Percentiles rank a stretch among this genome's conserved stretches.
Evolutionary conservation across 2,113 vertebrate species (phyloP).

Genomic region (Sylvicapra grimmia): DNA sequence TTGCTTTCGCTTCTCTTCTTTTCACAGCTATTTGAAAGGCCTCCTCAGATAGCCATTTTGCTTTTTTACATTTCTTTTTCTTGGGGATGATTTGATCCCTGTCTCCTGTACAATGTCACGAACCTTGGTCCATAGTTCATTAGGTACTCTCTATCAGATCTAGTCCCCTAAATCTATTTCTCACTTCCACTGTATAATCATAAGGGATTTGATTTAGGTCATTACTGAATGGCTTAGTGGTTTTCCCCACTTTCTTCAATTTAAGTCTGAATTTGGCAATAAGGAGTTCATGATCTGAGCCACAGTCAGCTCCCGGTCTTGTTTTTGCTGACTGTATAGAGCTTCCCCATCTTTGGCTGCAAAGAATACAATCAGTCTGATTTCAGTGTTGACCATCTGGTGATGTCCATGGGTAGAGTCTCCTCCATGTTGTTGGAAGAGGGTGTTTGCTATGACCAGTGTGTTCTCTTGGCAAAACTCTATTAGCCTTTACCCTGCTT

Average conservation of each 20-base stretch:
- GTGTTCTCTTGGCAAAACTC: neutral
- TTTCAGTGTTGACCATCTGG: neutral
- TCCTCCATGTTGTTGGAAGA: neutral
- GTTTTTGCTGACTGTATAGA: neutral
- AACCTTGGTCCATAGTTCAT: neutral
- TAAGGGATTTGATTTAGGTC: neutral
- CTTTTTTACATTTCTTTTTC: neutral
- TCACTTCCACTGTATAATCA: neutral
- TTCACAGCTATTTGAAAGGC: neutral
- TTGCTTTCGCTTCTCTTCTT: neutral
- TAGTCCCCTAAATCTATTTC: neutral
- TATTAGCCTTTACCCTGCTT: neutral
- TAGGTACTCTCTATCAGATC: neutral
- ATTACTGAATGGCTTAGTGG: neutral
- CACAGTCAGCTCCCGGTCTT: neutral
- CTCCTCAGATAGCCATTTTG: neutral
- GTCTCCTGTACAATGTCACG: fast-evolving
- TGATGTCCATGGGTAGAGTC: neutral
- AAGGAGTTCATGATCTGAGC: neutral
- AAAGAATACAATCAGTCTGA: neutral
- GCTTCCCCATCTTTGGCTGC: neutral
- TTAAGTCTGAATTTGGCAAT: neutral
- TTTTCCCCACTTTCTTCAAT: neutral
- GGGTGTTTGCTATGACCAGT: neutral
- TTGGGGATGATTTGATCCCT: neutral